Percentiles rank a stretch among this genome's conserved stretches.
Evolutionary conservation across 2,888 invertebrate species (phyloP).

Genomic region (Vesta saturnalis): DNA sequence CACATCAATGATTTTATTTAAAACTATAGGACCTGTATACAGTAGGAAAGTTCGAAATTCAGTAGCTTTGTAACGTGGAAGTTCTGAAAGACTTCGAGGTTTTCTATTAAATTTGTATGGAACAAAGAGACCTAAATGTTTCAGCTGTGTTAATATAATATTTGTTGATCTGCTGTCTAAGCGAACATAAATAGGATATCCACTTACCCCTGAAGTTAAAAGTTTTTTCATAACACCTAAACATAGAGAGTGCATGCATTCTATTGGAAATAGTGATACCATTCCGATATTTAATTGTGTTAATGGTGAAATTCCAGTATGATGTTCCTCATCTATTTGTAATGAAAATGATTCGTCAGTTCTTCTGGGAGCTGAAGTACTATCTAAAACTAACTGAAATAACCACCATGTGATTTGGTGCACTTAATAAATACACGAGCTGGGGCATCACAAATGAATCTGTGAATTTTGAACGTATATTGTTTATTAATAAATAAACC

Average conservation of each 20-base stretch:
- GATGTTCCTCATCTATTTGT: constrained; percentile 31
- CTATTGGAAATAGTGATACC: constrained; percentile 24
- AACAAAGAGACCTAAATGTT: constrained; percentile 5
- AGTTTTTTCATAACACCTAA: constrained; percentile 35
- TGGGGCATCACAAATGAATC: constrained; percentile 35
- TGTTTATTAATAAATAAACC: constrained; percentile 18
- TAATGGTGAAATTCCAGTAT: constrained; percentile 16
- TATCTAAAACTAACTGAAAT: constrained; percentile 17
- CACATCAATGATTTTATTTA: constrained; percentile 19
- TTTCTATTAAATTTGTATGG: constrained; percentile 35
- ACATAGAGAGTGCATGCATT: constrained; percentile 27
- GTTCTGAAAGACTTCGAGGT: constrained; percentile 29
- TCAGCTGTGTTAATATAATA: not conserved
- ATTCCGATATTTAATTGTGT: constrained; percentile 15
- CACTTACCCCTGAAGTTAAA: constrained; percentile 16
- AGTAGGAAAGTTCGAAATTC: constrained; percentile 35
- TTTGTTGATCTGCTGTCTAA: not conserved
- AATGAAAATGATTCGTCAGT: constrained; percentile 22
- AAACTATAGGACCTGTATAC: constrained; percentile 31
- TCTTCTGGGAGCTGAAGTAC: constrained; percentile 15
- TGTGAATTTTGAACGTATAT: constrained; percentile 28
- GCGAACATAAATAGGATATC: not conserved
- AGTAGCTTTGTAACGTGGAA: constrained; percentile 40
- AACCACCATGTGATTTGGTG: constrained; percentile 32
- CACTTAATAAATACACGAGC: constrained; percentile 30